These are phyloP conservation scores for Crocallis elinguaria DNA, from an alignment of 2,888 invertebrate genomes.

Conservation along the genomic window DNA sequence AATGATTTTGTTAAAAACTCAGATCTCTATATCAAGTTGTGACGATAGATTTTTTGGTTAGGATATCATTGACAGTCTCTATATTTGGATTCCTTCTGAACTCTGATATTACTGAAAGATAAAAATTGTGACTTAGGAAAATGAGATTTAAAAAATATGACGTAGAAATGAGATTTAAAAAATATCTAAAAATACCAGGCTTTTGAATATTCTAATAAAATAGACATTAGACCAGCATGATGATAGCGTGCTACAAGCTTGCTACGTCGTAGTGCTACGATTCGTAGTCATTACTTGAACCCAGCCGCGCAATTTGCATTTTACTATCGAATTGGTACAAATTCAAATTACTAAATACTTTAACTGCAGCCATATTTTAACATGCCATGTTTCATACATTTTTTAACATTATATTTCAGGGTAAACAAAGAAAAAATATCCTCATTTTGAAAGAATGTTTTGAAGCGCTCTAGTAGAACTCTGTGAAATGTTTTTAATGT, in stretches of 20 bases:
- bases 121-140: too few species aligned
- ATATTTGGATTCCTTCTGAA: too few species aligned
- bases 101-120: too few species aligned
- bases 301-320: not conserved
- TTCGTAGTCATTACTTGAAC: slow-evolving; percentile 9
- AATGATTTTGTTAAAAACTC: too few species aligned
- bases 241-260: slow-evolving; percentile 14
- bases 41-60: too few species aligned
- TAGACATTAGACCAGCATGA: not conserved
- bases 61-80: too few species aligned
- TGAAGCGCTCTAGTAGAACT: slow-evolving; percentile 28
- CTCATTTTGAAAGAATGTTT: slow-evolving; percentile 28
- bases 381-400: slow-evolving; percentile 8
- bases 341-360: slow-evolving; percentile 21
- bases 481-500: slow-evolving; percentile 38
- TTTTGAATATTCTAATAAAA: not conserved
- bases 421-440: slow-evolving; percentile 22
- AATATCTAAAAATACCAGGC: slow-evolving; percentile 2
- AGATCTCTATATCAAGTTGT: too few species aligned
- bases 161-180: not conserved
- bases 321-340: slow-evolving; percentile 12
- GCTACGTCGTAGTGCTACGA: slow-evolving; percentile 21
- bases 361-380: slow-evolving; percentile 18
- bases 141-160: not conserved
- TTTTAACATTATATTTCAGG: slow-evolving; percentile 17